Base-by-base conservation (phyloP, 1,140 invertebrate species). In the Scaptomyza pallida region DNA sequence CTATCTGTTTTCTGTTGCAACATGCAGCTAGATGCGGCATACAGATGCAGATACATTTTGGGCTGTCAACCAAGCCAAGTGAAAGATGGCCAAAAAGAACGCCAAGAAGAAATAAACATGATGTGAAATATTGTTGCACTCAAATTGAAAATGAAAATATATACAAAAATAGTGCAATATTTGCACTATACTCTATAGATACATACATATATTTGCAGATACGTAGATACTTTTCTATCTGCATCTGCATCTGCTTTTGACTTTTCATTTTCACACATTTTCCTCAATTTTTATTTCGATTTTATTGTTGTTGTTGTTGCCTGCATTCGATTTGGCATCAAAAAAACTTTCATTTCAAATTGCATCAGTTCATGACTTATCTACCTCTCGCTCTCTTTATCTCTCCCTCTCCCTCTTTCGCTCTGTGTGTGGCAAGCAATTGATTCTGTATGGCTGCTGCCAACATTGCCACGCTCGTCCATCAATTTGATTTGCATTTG, bases 201-300 rank as follows among this genome's bases (percentile, higher is more conserved):
- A 30, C 6, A 30, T 30, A 30, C 15, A 15, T 9, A 45, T 16
- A 21, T 62, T n/a, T n/a, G n/a, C n/a, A n/a, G n/a, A n/a, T n/a
- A n/a, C n/a, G 12, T 41, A 26, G 6, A 1, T 30, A 5, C n/a
- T 13, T 16, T 37, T 37, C 10, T 52, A n/a, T n/a, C n/a, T n/a
- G n/a, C n/a, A n/a, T n/a, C n/a, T n/a, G n/a, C n/a, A n/a, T 50
- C 37, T 21, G 19, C 10, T 21, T 33, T 6, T 43, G 21, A 16
- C 54, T 57, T 47, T 56, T 61, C 75, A 35, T 79, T 78, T 74
- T 74, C 70, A 78, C 76, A 78, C 75, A 78, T 48, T 48, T 72
- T 50, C 3, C 33, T n/a, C 57, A 69, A 47, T 40, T 68, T 68
- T 52, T 9, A 55, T 61, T 30, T 40, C 59, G 57, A 63, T 56